These are phyloP conservation scores for Sebastes diaconus DNA, from an alignment of 2,797 vertebrate genomes.

Conservation along the genomic window DNA sequence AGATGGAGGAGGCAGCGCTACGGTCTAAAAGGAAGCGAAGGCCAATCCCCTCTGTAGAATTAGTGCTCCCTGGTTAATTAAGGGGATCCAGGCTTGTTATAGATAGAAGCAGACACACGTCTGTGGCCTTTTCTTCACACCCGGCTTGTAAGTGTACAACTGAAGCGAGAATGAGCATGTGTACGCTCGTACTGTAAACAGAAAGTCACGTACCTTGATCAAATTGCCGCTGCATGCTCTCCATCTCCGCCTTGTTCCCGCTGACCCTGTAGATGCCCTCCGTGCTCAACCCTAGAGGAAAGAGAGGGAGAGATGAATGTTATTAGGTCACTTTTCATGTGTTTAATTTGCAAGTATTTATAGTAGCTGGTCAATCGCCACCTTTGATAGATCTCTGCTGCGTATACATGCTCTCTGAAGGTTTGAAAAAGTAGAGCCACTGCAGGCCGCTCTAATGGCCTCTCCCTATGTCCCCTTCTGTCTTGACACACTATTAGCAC, in stretches of 20 bases:
- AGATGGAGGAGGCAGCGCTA: conserved; percentile 44
- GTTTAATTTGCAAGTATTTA: conserved; percentile 18
- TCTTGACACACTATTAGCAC: conserved; percentile 52
- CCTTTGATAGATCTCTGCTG: background rate
- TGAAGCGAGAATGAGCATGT: background rate
- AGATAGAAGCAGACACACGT: conserved; percentile 23
- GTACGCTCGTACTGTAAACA: background rate
- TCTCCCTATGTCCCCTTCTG: conserved; percentile 16
- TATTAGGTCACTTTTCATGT: conserved; percentile 2
- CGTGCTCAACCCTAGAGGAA: conserved; percentile 86
- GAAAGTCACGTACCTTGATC: conserved; percentile 87
- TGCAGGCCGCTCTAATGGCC: conserved; percentile 24
- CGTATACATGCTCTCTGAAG: background rate
- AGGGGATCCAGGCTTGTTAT: conserved; percentile 47
- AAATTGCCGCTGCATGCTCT: conserved; percentile 94
- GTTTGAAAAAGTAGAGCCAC: conserved; percentile 2
- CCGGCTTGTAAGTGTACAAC: background rate
- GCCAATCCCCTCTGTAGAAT: conserved; percentile 57
- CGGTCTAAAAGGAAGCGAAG: conserved; percentile 46
- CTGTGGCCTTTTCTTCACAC: conserved; percentile 1
- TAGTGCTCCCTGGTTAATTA: conserved; percentile 68
- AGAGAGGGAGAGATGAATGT: background rate
- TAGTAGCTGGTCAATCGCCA: conserved; percentile 8
- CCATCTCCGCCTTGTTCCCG: conserved; percentile 97
- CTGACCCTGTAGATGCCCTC: conserved; percentile 96